Evolutionary conservation across 2,113 vertebrate species (phyloP).

Genomic region (Otocyon megalotis): DNA sequence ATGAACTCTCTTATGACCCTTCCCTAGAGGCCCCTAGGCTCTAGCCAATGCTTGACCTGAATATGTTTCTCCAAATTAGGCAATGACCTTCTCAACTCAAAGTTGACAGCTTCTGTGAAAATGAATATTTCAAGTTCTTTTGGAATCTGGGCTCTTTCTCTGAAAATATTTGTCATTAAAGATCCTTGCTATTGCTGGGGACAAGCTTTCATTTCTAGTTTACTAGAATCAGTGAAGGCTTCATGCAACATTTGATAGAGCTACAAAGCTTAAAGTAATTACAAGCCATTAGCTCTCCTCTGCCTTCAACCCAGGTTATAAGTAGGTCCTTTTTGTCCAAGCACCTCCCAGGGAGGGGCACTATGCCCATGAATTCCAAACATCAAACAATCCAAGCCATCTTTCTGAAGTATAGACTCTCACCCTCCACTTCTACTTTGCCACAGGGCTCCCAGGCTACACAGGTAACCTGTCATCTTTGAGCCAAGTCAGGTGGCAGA

Average conservation of each 20-base stretch:
- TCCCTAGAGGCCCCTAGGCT: constrained; percentile 80
- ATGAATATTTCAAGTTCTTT: constrained; percentile 67
- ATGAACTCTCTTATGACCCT: constrained; percentile 66
- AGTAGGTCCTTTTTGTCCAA: neutral
- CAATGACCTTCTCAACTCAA: constrained; percentile 86
- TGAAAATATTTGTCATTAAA: constrained; percentile 34
- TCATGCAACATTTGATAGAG: neutral
- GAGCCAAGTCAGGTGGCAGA: constrained; percentile 13
- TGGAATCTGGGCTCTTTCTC: constrained; percentile 62
- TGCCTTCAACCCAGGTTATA: neutral
- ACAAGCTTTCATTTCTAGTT: constrained; percentile 46
- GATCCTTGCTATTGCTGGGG: neutral
- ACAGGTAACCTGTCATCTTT: neutral
- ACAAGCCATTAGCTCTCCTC: neutral
- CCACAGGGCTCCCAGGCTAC: neutral
- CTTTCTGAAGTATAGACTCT: neutral
- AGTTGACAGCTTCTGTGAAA: constrained; percentile 77
- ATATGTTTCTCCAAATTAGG: constrained; percentile 86
- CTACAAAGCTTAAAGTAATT: constrained; percentile 10
- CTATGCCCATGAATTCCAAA: constrained; percentile 17
- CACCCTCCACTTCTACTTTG: neutral
- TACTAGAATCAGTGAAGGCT: neutral
- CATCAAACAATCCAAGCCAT: constrained; percentile 14
- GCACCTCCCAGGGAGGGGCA: neutral
- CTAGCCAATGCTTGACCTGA: constrained; percentile 85